Percentiles rank a stretch among this genome's conserved stretches.
Evolutionary conservation across 23 tunicate species (phyloP).

Genomic region (Trididemnum clinides): DNA sequence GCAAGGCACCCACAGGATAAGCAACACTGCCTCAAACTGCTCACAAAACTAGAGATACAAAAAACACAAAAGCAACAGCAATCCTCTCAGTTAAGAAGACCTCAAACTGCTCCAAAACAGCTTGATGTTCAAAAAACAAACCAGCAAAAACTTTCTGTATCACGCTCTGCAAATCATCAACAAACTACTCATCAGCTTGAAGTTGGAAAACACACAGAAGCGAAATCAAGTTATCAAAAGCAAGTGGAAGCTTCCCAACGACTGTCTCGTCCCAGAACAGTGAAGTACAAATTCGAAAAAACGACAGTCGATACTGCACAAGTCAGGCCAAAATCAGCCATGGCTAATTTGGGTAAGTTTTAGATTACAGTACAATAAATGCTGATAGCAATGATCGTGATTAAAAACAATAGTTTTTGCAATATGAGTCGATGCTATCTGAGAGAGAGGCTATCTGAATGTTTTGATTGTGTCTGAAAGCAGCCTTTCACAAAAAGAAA

Average conservation of each 20-base stretch:
- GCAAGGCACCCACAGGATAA: constrained; percentile 69
- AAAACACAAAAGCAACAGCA: constrained; percentile 4
- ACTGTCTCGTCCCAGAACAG: constrained; percentile 81
- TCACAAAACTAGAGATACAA: constrained; percentile 53
- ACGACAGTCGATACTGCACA: neutral
- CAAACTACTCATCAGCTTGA: neutral
- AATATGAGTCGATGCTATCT: too few species aligned
- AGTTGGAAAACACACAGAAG: neutral
- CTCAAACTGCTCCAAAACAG: neutral
- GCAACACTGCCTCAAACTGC: constrained; percentile 65
- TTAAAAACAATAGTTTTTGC: too few species aligned
- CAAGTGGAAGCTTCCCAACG: constrained; percentile 61
- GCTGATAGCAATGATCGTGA: too few species aligned
- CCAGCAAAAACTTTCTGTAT: neutral
- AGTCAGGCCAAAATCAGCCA: constrained; percentile 84
- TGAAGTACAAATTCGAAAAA: neutral
- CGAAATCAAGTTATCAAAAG: constrained; percentile 41
- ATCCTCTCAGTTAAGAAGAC: neutral
- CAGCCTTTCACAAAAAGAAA: too few species aligned
- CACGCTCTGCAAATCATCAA: neutral
- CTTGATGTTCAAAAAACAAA: neutral
- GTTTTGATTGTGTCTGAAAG: too few species aligned
- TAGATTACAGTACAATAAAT: too few species aligned
- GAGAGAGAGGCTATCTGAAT: too few species aligned
- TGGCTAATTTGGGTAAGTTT: constrained; percentile 86